Base-by-base conservation (phyloP, 2,888 invertebrate genomes). In the Drosophila paramelanica region DNA sequence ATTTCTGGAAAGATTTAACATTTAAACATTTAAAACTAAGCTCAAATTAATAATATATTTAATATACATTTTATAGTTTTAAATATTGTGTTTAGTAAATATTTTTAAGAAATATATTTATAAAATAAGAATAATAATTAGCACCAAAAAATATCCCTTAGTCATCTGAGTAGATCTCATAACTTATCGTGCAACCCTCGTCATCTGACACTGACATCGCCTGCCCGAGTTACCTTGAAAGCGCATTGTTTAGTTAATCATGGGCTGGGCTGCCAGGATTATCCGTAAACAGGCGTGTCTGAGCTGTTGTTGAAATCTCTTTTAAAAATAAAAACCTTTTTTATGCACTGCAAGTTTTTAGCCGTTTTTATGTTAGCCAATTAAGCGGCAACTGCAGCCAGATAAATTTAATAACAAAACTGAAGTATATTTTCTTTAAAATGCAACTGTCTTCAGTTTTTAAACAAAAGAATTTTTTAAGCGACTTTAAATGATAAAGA, bases 241-340 rank as follows among this genome's bases (percentile, higher is more conserved):
- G 38, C 38, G 49, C 46, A 31, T 69, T 72, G 49, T 53, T 65
- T 53, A 36, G 73, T 53, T 71, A 71, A 57, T 57, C 57, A 57
- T 64, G 43, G 23, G 7, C 31, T 47, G 46, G 25, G 43, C 33
- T 38, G 41, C 55, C 33, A 14, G 14, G 39, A 67, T 68, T 51
- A 69, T 47, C 20, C 41, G 41, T 4, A 36, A 47, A 38, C 42
- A 17, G 33, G 33, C 17, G 23, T 33, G 20, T 27, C 23, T 46
- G 14, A 27, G 45, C 50, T 10, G 8, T 31, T 31, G 31, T 10
- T 31, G 31, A 10, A 31, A 31, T 31, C 31, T 27, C 20, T 25
- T 41, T 13, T 13, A 10, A 25, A 6, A 14, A 33, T n/a, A 7
- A n/a, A 11, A 17, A 31, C 11, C 31, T 14, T 20, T 31, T 20